These are phyloP conservation scores for Xiphorhynchus elegans DNA, from an alignment of 2,113 vertebrate genomes.

Conservation along the genomic window DNA sequence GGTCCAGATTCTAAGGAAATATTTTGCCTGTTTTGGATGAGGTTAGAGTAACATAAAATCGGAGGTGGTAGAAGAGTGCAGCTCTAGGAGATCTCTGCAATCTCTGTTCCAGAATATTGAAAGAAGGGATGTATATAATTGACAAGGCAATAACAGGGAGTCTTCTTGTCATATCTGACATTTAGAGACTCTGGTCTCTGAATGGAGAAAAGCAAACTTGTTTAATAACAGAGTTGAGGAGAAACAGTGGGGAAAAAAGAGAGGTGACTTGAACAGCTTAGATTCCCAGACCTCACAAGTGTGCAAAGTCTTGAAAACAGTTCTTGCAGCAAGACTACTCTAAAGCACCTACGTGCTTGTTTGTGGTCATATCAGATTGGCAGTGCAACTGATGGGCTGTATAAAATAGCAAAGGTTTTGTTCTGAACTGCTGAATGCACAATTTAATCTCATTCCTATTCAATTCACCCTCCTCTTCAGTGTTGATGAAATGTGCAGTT, in stretches of 20 bases:
- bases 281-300: not conserved
- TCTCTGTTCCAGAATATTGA: not conserved
- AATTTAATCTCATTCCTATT: not conserved
- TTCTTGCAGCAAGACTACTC: not conserved
- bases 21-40: not conserved
- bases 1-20: not conserved
- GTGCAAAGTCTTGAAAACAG: not conserved
- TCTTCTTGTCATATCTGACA: not conserved
- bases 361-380: not conserved
- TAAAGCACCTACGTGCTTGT: not conserved
- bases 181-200: not conserved
- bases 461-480: not conserved
- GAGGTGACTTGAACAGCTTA: not conserved
- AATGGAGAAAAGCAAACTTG: not conserved
- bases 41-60: not conserved
- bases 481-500: not conserved
- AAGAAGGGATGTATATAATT: not conserved
- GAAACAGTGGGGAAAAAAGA: not conserved
- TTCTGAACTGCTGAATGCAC: not conserved
- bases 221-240: not conserved
- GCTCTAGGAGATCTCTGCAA: not conserved
- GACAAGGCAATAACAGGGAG: not conserved
- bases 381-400: not conserved
- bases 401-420: not conserved
- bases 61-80: not conserved